A percentile compares a stretch with the other conserved stretches of the same genome.
These are phyloP conservation scores for Trichacis sp. DNA, from an alignment of 2,888 invertebrate genomes.

Conservation along the genomic window DNA sequence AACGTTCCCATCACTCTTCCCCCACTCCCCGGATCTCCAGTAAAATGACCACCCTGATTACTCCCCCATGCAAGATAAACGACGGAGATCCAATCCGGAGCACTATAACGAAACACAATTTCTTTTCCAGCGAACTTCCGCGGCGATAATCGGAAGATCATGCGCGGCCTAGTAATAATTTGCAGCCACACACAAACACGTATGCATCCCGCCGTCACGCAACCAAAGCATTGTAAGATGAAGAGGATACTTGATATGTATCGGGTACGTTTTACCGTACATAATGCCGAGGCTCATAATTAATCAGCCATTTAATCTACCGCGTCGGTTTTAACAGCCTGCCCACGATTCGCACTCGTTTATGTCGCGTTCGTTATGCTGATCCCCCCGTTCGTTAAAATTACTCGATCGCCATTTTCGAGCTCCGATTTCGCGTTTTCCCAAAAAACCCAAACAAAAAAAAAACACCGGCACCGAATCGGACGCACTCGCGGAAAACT, in stretches of 20 bases:
- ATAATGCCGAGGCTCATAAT: constrained; percentile 35
- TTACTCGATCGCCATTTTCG: not conserved
- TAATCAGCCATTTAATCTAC: constrained; percentile 29
- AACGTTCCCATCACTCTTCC: too few species aligned
- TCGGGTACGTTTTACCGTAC: constrained; percentile 46
- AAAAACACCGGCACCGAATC: not conserved
- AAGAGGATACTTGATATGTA: constrained; percentile 41
- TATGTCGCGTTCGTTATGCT: too few species aligned
- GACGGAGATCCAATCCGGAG: too few species aligned
- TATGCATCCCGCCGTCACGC: constrained; percentile 22
- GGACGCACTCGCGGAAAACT: constrained; percentile 25
- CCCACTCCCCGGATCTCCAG: not conserved
- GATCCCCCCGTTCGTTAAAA: too few species aligned
- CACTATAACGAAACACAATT: not conserved
- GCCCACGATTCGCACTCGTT: constrained; percentile 5
- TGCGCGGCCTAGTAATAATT: not conserved
- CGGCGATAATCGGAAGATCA: not conserved
- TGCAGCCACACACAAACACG: constrained; percentile 6
- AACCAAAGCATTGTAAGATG: constrained; percentile 17
- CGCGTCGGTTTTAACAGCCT: constrained; percentile 9
- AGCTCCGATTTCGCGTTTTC: not conserved
- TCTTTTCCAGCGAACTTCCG: not conserved
- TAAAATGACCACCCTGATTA: not conserved
- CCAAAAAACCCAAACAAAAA: not conserved
- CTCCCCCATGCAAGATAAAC: too few species aligned